phyloP scores from a whole-genome alignment of 2,797 vertebrate genomes.

The Rousettus madagascariensis region DNA sequence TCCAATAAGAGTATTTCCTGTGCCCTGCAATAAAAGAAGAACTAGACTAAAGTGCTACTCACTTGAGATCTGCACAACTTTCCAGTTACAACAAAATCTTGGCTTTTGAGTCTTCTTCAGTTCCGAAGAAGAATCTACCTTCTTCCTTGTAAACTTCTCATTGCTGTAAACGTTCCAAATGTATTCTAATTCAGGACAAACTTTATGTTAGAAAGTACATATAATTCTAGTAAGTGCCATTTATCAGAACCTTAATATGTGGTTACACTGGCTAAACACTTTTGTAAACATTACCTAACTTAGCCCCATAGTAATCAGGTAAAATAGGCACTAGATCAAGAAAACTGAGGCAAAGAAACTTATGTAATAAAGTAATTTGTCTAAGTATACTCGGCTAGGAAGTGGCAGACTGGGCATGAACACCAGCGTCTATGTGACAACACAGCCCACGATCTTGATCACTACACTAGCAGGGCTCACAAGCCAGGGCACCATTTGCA shows the following conservation, averaged over 20 bases:
- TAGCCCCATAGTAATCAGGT: background rate
- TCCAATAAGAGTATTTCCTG: background rate
- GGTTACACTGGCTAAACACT: background rate
- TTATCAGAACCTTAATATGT: background rate
- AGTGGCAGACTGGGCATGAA: background rate
- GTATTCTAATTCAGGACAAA: background rate
- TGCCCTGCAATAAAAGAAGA: conserved; percentile 41
- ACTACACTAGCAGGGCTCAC: background rate
- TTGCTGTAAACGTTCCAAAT: conserved; percentile 12
- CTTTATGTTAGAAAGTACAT: background rate
- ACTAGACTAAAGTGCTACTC: conserved; percentile 31
- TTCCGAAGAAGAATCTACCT: background rate
- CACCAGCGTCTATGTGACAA: background rate
- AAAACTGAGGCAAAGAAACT: background rate
- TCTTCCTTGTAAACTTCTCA: background rate
- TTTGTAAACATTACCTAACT: background rate
- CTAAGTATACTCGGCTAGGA: background rate
- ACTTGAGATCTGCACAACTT: conserved; percentile 31
- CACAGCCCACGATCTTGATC: background rate
- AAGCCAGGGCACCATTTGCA: background rate
- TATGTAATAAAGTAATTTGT: background rate
- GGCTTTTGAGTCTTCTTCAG: conserved; percentile 21
- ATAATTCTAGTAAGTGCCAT: background rate
- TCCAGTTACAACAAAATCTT: background rate
- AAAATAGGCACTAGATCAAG: background rate